These are phyloP conservation scores for Tetragnatha montana DNA, from an alignment of 2,888 invertebrate genomes.

Conservation along the genomic window DNA sequence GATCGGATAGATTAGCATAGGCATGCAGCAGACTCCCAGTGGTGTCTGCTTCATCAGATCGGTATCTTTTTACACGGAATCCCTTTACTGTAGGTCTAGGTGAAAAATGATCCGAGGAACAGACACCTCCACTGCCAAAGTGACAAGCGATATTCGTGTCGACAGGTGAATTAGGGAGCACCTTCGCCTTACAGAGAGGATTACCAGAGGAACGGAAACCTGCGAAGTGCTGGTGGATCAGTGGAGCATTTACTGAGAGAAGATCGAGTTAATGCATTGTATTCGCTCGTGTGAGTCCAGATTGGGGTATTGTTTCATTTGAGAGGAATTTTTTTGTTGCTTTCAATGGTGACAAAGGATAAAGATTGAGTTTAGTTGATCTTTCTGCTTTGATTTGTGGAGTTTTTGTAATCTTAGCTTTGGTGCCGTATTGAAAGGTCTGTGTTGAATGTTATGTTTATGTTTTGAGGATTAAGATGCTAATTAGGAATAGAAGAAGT, in stretches of 20 bases:
- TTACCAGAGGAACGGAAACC: constrained; percentile 24
- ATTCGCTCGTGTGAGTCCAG: neutral
- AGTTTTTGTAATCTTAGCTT: too few species aligned
- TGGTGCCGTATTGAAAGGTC: too few species aligned
- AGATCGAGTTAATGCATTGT: neutral
- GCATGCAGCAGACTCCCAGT: constrained; percentile 16
- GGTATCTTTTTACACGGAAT: constrained; percentile 40
- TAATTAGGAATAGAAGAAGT: too few species aligned
- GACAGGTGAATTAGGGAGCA: constrained; percentile 49
- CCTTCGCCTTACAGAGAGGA: neutral
- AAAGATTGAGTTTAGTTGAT: too few species aligned
- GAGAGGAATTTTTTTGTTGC: too few species aligned
- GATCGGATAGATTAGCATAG: constrained; percentile 9
- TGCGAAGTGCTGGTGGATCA: neutral
- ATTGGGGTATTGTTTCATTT: neutral
- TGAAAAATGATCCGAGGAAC: constrained; percentile 32
- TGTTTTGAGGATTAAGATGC: too few species aligned
- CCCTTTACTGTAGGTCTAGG: neutral
- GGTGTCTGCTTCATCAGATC: neutral
- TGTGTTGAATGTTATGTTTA: too few species aligned
- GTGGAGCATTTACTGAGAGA: neutral
- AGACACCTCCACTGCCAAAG: constrained; percentile 34
- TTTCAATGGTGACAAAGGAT: too few species aligned
- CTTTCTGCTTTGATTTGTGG: too few species aligned
- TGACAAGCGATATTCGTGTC: constrained; percentile 32